phyloP scores from a whole-genome alignment of 2,797 vertebrate genomes.

The Sebastes itinus region DNA sequence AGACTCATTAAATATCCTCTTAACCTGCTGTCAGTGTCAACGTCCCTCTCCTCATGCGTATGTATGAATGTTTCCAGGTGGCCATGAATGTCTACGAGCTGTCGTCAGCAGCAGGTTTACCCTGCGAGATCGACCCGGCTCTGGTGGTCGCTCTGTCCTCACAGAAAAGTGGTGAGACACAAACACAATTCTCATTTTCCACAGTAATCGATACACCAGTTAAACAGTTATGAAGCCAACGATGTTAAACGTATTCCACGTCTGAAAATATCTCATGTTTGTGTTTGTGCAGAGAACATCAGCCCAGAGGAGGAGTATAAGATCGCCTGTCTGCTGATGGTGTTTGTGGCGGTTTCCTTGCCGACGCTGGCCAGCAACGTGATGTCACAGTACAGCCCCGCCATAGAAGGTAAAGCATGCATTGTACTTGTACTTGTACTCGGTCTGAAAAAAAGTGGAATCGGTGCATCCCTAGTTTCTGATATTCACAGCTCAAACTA shows the following conservation, averaged over 20 bases:
- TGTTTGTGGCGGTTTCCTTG: conserved; percentile 97
- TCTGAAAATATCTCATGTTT: neutral
- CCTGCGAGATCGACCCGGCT: conserved; percentile 97
- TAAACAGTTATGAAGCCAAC: too few species aligned
- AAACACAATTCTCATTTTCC: neutral
- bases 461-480: too few species aligned
- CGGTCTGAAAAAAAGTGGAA: too few species aligned
- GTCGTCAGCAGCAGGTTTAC: conserved; percentile 95
- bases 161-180: conserved; percentile 92
- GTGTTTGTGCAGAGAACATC: conserved; percentile 89
- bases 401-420: conserved; percentile 91
- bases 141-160: conserved; percentile 96
- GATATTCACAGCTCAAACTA: neutral
- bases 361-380: conserved; percentile 96
- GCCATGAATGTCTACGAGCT: conserved; percentile 99
- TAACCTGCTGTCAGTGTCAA: neutral
- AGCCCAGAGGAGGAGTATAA: conserved; percentile 99
- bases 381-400: conserved; percentile 99
- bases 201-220: too few species aligned
- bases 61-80: conserved; percentile 81
- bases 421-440: too few species aligned
- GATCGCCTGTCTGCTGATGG: conserved; percentile 99
- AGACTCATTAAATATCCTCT: neutral
- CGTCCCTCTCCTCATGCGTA: neutral
- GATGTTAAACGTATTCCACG: too few species aligned